Evolutionary conservation across 1,140 invertebrate species (phyloP).

Genomic region (Drosophila sechellia): DNA sequence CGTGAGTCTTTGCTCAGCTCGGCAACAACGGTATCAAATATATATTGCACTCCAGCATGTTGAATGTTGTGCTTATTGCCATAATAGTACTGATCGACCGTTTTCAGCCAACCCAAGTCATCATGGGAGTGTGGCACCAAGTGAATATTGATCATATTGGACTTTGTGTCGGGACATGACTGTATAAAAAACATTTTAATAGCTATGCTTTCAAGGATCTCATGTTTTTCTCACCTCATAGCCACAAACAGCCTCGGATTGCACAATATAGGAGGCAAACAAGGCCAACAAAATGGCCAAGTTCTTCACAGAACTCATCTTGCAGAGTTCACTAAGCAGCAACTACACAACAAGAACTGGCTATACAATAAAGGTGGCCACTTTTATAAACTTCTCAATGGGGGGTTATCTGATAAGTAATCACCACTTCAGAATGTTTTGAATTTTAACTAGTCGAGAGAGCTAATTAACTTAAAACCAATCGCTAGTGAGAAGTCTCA

Average conservation of each 20-base stretch:
- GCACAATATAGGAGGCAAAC: not conserved
- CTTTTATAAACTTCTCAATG: conserved; percentile 24
- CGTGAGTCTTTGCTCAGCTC: conserved; percentile 90
- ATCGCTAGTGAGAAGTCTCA: conserved; percentile 3
- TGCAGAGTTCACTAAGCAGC: not conserved
- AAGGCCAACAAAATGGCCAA: conserved; percentile 20
- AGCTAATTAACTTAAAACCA: conserved; percentile 1
- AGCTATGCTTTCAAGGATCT: not conserved
- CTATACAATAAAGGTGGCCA: not conserved
- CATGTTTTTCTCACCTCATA: conserved; percentile 42
- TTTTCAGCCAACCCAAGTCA: conserved; percentile 97
- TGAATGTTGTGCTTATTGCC: conserved; percentile 90
- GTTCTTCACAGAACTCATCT: conserved; percentile 1
- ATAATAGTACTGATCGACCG: conserved; percentile 96
- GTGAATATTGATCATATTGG: conserved; percentile 91
- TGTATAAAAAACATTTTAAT: conserved; percentile 61
- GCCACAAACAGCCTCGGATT: conserved; percentile 42
- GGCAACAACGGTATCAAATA: conserved; percentile 94
- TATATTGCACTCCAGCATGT: conserved; percentile 94
- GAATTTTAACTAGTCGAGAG: conserved; percentile 18
- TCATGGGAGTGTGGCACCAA: conserved; percentile 93
- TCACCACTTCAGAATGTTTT: conserved; percentile 34
- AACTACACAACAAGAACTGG: not conserved
- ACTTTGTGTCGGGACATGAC: conserved; percentile 87
- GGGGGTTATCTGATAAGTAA: conserved; percentile 27